Conservation (phyloP, 2,888 invertebrate genomes). For the Synergus gifuensis region DNA sequence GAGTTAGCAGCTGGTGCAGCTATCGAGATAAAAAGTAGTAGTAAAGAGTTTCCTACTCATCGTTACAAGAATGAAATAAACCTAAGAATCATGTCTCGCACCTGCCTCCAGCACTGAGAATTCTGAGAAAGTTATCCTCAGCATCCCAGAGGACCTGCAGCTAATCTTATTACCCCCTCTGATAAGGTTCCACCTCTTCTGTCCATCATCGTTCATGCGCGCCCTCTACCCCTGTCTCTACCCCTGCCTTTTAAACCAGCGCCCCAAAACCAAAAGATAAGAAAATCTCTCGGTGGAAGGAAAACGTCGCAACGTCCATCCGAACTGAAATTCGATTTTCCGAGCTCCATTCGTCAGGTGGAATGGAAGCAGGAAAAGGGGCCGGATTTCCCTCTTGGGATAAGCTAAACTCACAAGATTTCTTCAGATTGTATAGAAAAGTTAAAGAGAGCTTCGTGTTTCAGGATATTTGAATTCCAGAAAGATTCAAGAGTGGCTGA, state of each 20-base stretch:
- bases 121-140: neutral
- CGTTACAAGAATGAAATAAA: neutral
- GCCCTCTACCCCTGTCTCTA: neutral
- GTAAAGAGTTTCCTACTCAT: neutral
- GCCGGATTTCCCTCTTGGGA: neutral
- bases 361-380: neutral
- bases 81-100: neutral
- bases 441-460: neutral
- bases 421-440: neutral
- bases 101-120: neutral
- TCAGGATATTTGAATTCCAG: neutral
- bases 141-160: neutral
- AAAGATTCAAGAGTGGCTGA: neutral
- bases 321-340: slow-evolving; percentile 6
- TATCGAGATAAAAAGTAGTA: too few species aligned
- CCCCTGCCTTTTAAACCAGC: neutral
- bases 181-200: neutral
- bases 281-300: neutral
- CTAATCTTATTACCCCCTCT: neutral
- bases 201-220: neutral
- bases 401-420: neutral
- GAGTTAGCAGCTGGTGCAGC: too few species aligned
- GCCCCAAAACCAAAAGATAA: neutral
- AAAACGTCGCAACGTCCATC: neutral
- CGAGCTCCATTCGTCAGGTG: slow-evolving; percentile 1